phyloP scores from a whole-genome alignment of 1,140 invertebrate genomes.

The Procambarus virginalis region DNA sequence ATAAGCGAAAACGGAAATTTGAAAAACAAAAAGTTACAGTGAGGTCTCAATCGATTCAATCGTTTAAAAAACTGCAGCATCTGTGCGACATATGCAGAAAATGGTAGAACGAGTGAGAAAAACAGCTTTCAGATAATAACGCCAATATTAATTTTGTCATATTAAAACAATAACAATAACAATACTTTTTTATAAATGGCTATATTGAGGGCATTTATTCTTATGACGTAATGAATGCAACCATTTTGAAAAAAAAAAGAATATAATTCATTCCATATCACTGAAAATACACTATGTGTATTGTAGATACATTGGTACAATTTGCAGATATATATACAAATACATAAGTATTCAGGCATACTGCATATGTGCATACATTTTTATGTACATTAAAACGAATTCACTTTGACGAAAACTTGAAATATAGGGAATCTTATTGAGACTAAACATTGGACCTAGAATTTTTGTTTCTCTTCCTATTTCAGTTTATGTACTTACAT shows the following conservation, averaged over 20 bases:
- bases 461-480: no score
- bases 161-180: conserved; percentile 47
- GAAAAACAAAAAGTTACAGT: background rate
- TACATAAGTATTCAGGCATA: background rate
- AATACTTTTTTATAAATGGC: conserved; percentile 33
- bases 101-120: conserved; percentile 14
- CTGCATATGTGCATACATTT: no score
- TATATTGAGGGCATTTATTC: background rate
- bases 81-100: background rate
- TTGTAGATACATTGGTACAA: no score
- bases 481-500: no score
- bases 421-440: no score
- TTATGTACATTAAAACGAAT: no score
- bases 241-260: background rate
- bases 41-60: background rate
- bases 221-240: background rate
- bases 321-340: background rate
- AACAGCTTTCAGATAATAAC: conserved; percentile 40
- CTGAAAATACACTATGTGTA: background rate
- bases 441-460: no score
- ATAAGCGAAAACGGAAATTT: background rate
- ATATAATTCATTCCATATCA: background rate
- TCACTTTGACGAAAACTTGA: no score
- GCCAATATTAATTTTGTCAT: conserved; percentile 21
- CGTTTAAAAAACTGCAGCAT: background rate